phyloP scores from a whole-genome alignment of 1,140 invertebrate genomes.

The Bathynomus jamesi region DNA sequence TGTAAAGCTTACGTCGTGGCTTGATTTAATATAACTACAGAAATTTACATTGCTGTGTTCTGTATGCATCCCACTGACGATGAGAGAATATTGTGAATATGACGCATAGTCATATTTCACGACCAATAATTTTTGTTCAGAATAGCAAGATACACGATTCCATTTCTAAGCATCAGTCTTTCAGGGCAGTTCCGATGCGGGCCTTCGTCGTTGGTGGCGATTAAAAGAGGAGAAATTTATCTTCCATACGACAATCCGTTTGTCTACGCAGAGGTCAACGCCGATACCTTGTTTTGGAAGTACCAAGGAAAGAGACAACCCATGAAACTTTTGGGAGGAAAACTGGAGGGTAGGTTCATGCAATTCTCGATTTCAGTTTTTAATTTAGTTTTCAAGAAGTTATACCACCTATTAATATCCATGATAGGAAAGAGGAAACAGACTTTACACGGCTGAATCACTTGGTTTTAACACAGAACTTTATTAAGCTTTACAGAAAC shows the following conservation, averaged over 20 bases:
- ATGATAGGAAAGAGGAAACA: neutral
- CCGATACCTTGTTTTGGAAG: constrained; percentile 68
- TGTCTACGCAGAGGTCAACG: constrained; percentile 49
- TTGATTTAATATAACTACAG: neutral
- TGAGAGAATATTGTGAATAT: too few species aligned
- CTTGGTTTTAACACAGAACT: too few species aligned
- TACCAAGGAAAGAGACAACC: constrained; percentile 71
- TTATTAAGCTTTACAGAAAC: too few species aligned
- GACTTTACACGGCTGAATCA: too few species aligned
- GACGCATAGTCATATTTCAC: too few species aligned
- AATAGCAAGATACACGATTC: too few species aligned
- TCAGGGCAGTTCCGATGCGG: constrained; percentile 37
- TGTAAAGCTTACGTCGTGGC: neutral
- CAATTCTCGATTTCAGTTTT: neutral
- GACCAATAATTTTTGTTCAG: too few species aligned
- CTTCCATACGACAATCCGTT: constrained; percentile 46
- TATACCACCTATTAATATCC: neutral
- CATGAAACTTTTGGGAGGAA: constrained; percentile 67
- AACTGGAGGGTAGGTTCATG: constrained; percentile 52
- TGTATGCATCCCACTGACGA: too few species aligned
- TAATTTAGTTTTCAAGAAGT: neutral
- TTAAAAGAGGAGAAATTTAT: constrained; percentile 71
- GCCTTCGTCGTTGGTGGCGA: constrained; percentile 60
- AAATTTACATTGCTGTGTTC: neutral
- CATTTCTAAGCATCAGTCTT: too few species aligned